phyloP scores from a whole-genome alignment of 2,797 vertebrate species.

The Hydrocynus forskahlii region DNA sequence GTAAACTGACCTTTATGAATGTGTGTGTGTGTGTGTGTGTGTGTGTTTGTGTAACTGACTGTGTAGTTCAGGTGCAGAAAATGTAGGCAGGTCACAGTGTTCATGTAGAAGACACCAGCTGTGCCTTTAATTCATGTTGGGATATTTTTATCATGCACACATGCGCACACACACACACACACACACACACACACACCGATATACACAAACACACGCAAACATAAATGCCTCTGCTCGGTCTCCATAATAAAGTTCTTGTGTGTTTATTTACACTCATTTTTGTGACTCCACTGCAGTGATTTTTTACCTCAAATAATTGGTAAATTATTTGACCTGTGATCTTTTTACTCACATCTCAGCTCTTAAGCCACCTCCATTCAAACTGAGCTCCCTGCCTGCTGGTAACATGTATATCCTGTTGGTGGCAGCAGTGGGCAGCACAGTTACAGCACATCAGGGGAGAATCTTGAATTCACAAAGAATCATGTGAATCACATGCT shows the following conservation, averaged over 20 bases:
- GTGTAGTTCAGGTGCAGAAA: constrained; percentile 1
- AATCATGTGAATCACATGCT: background rate
- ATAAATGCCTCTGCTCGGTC: constrained; percentile 13
- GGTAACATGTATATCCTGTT: constrained; percentile 12
- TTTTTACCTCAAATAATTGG: too few relatives aligned
- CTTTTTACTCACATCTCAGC: too few relatives aligned
- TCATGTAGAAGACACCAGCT: constrained; percentile 66
- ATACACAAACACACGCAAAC: constrained; percentile 1
- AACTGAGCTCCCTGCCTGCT: background rate
- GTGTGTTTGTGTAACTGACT: constrained; percentile 17
- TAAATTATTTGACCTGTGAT: too few relatives aligned
- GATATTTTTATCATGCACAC: constrained; percentile 58
- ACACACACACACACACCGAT: constrained; percentile 1
- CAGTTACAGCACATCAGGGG: background rate
- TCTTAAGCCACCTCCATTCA: background rate
- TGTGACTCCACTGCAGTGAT: background rate
- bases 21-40: constrained; percentile 17
- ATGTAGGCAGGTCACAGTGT: constrained; percentile 11
- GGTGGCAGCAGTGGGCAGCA: constrained; percentile 23
- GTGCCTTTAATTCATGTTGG: constrained; percentile 58
- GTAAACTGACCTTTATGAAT: background rate
- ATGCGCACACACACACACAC: constrained; percentile 6
- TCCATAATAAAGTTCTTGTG: background rate
- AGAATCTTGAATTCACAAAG: background rate
- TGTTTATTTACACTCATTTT: background rate